Evolutionary conservation across 1,140 invertebrate species (phyloP), one percentile per base, ranked within the genome.

Genomic region (Drosophila sechellia): DNA sequence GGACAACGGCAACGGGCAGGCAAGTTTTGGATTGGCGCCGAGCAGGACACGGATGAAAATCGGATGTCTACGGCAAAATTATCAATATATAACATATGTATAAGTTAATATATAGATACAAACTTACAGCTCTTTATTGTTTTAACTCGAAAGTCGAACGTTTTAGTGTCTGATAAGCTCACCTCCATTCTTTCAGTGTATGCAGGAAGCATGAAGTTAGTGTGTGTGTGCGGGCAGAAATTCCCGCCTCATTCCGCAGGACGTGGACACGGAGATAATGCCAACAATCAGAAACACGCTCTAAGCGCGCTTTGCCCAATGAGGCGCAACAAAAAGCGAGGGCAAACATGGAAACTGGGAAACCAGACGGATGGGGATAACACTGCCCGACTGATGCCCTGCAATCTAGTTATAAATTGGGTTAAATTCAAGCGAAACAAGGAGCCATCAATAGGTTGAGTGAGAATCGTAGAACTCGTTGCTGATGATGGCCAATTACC

Each of bases 281-380:
- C 66, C 65, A 70, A 56, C 64, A 70, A 71, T 70, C 68, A 71
- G 49, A 71, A 71, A 70, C 68, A 57, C 68, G 52, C 68, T 70
- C 52, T 56, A 70, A 70, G 66, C 49, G 64, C 49, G 50, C 68
- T 70, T 71, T 71, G 68, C 50, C 58, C 57, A 74, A 74, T 74
- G 69, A 73, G 69, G 37, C 57, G 57, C 37, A 74, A 43, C 43
- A 49, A 64, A 74, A 56, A 48, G 50, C 65, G 43, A 54, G 50
- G 5, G 68, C 50, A 48, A 52, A 49, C 20, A 53, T 12, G 52
- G 52, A 11, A 58, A 25, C 31, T 31, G 5, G 45, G 12, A 49
- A 68, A 11, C 20, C 8, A n/a, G 12, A 12, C 20, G 12, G 6
- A 35, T 13, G n/a, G 65, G 20, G 20, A 22, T 22, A 22, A 22